Base-by-base conservation (phyloP, 30 jellyfish, hydroid and myxozoan genomes). In the Clytia hemisphaerica region DNA sequence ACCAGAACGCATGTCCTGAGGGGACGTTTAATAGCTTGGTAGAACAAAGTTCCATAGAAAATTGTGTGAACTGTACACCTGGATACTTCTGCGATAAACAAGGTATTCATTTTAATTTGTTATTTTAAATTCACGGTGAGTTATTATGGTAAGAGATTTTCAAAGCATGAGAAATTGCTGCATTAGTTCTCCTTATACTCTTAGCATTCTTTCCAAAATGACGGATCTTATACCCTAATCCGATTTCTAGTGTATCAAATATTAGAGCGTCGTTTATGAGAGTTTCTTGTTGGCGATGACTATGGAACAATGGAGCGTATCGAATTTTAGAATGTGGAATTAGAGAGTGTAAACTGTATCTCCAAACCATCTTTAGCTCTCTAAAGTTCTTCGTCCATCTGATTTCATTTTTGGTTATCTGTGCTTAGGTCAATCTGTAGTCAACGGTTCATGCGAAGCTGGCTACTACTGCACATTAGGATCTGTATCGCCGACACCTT, bases 381-480 rank as follows among this genome's bases (percentile, higher is more conserved):
- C 27, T 9, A 5, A 48, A 48, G 26, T 48, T n/a, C n/a, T n/a
- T 9, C 53, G n/a, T n/a, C n/a, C 12, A 42, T 42, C 53, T n/a
- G 12, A 42, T 42, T 63, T 14, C 37, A 22, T 70, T 25, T 12
- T 70, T 24, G 2, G 32, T 59, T 29, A 28, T 40, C 30, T 73
- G 12, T n/a, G n/a, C n/a, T 10, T 44, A 89, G 98, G 93, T 7
- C 83, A 37, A 61, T 69, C 84, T 48, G 48, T 75, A 15, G 93
- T 89, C 51, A 76, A 91, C 15, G 98, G 66, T 0, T 40, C 36
- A 63, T 89, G 98, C 48, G 93, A 82, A 51, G 77, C 93, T 51
- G 98, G 98, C 58, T 89, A 82, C 63, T 89, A 22, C 83, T 89
- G 98, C 37, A 61, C 84, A 16, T 74, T 74, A 37, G 85, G 86